These are phyloP conservation scores for Xenopus borealis DNA, from an alignment of 2,113 vertebrate genomes.

Conservation along the genomic window DNA sequence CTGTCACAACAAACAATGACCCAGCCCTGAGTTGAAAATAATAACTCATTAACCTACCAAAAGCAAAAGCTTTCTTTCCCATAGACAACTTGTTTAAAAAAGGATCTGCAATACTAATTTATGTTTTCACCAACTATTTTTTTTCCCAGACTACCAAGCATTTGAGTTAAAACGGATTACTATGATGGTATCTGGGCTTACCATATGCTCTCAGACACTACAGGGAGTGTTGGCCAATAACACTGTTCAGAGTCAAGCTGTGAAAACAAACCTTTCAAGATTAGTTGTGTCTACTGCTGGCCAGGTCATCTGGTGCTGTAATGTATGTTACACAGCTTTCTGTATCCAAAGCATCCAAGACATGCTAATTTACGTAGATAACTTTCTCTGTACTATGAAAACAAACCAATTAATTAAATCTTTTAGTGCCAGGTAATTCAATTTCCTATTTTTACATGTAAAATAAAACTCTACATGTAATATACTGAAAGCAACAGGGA, in stretches of 20 bases:
- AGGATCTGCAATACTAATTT: constrained; percentile 49
- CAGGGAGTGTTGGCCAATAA: constrained; percentile 65
- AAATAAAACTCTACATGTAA: not conserved
- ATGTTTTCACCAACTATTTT: constrained; percentile 58
- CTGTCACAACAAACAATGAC: constrained; percentile 44
- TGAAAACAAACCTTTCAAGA: constrained; percentile 72
- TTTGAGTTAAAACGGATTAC: constrained; percentile 58
- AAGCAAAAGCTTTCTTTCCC: constrained; percentile 44
- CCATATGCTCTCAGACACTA: constrained; percentile 60
- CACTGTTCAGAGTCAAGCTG: constrained; percentile 68
- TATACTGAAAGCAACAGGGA: not conserved
- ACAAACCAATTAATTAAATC: not conserved
- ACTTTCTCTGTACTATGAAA: not conserved
- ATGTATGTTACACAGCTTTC: constrained; percentile 23
- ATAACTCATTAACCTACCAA: constrained; percentile 42
- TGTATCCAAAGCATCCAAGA: constrained; percentile 22
- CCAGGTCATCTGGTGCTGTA: constrained; percentile 55
- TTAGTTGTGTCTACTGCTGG: constrained; percentile 62
- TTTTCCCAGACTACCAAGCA: constrained; percentile 56
- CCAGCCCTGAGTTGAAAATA: constrained; percentile 40
- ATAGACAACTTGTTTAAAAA: constrained; percentile 41
- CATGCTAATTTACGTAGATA: constrained; percentile 8
- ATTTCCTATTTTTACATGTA: no score
- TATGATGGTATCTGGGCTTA: constrained; percentile 60
- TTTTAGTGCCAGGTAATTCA: not conserved